Evolutionary conservation across 2,888 invertebrate species (phyloP).

Genomic region (Amblyteles armatorius): DNA sequence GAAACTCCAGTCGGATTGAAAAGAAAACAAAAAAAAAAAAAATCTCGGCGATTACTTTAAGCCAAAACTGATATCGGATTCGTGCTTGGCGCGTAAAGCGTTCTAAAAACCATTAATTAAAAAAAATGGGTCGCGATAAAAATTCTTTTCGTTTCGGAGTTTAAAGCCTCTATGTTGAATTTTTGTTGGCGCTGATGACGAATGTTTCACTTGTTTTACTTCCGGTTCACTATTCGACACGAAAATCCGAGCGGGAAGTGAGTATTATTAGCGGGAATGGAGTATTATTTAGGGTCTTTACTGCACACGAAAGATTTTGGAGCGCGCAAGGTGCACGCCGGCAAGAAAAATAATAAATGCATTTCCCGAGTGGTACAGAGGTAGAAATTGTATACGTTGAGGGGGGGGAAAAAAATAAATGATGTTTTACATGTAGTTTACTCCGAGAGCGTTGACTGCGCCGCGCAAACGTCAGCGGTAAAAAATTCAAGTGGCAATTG

Average conservation of each 20-base stretch:
- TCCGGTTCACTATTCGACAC: neutral
- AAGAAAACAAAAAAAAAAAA: neutral
- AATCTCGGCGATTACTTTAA: no score
- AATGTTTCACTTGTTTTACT: neutral
- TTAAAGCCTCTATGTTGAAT: neutral
- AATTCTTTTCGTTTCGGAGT: neutral
- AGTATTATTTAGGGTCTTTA: neutral
- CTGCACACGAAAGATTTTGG: neutral
- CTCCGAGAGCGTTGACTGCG: neutral
- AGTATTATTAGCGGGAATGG: no score
- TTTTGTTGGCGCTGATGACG: neutral
- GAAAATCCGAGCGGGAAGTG: no score
- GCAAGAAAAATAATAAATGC: neutral
- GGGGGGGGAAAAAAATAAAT: neutral
- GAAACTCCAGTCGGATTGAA: neutral
- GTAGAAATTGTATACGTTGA: neutral
- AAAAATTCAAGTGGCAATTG: constrained; percentile 42
- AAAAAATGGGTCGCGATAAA: neutral
- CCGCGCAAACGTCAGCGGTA: constrained; percentile 8
- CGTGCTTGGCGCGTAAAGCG: neutral
- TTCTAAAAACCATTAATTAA: neutral
- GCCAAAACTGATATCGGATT: no score
- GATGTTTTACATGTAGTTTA: neutral
- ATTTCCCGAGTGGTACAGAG: neutral
- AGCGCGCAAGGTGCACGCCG: no score